Evolutionary conservation across 2,797 vertebrate genomes (phyloP).

Genomic region (Malurus leucopterus): DNA sequence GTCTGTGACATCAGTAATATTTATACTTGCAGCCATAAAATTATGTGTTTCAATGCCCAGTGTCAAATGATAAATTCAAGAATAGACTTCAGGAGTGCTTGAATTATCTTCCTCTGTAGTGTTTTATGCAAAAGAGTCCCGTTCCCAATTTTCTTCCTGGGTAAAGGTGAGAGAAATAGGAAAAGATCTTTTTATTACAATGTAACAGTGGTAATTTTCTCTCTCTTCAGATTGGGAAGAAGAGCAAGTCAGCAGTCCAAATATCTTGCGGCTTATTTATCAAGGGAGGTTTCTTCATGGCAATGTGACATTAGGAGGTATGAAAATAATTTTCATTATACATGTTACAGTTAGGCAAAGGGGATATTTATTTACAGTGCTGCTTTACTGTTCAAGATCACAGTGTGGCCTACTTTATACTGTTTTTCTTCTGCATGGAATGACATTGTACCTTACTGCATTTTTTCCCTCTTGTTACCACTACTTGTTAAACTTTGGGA

Average conservation of each 20-base stretch:
- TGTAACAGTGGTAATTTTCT: conserved; percentile 23
- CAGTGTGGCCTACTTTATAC: not conserved
- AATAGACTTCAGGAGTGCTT: not conserved
- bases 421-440: not conserved
- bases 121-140: not conserved
- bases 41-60: not conserved
- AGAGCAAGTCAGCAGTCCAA: conserved; percentile 96
- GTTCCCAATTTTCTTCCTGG: not conserved
- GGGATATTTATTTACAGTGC: not conserved
- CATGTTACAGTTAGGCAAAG: not conserved
- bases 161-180: not conserved
- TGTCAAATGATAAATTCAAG: not conserved
- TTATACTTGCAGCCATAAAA: not conserved
- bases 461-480: conserved; percentile 11
- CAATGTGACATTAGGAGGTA: conserved; percentile 98
- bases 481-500: not conserved
- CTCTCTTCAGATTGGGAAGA: conserved; percentile 91
- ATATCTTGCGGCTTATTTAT: conserved; percentile 96
- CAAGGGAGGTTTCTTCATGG: conserved; percentile 97
- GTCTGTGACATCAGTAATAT: not conserved
- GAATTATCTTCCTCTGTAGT: not conserved
- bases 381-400: not conserved
- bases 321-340: not conserved
- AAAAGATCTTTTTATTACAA: not conserved
- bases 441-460: not conserved